Base-by-base conservation (phyloP, 2,113 vertebrate species). In the Trematocara nigrifrons region DNA sequence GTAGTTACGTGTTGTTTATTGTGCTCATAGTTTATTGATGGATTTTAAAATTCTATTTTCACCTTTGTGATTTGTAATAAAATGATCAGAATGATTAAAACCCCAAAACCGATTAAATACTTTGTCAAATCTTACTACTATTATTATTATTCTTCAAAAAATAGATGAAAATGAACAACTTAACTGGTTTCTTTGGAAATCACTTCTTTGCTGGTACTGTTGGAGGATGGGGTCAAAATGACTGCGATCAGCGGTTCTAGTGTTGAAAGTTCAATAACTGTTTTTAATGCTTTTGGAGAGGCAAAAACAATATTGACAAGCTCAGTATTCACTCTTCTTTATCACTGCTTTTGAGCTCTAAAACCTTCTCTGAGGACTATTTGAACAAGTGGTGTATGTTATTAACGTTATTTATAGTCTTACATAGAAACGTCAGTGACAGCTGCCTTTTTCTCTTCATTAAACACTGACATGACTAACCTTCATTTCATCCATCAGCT, bases 401-500 rank as follows among this genome's bases (percentile, higher is more conserved):
- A 12, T 71, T 45, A 5, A 20, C 18, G 18, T 38, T 64, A 7
- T 71, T 71, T 71, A 45, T 45, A 45, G 20, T 71, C 40, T 45
- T 71, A 71, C 20, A 42, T 26, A 71, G 40, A 71, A 74, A 7
- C 4, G 4, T 76, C 69, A 49, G 4, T 7, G 42, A 49, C 69
- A 18, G 69, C 6, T 29, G 45, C 16, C 6, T 31, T 51, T 76
- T 76, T n/a, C 45, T 51, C 26, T 76, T 51, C 4, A 6, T 51
- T 26, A 76, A 76, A 61, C 69, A 69, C 40, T 81, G 33, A 86
- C 66, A 66, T 20, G 3, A 90, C 80, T 90, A 84, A 92, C 74
- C 33, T 18, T 77, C 81, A 86, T 88, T 66, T 89, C 86, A 69
- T 86, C 54, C 3, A 10, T 85, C 81, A 69, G 52, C 74, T 3